A percentile compares a stretch with the other conserved stretches of the same genome.
Conservation (phyloP, 2,113 vertebrate genomes). For the Cryptoleucopteryx plumbea region DNA sequence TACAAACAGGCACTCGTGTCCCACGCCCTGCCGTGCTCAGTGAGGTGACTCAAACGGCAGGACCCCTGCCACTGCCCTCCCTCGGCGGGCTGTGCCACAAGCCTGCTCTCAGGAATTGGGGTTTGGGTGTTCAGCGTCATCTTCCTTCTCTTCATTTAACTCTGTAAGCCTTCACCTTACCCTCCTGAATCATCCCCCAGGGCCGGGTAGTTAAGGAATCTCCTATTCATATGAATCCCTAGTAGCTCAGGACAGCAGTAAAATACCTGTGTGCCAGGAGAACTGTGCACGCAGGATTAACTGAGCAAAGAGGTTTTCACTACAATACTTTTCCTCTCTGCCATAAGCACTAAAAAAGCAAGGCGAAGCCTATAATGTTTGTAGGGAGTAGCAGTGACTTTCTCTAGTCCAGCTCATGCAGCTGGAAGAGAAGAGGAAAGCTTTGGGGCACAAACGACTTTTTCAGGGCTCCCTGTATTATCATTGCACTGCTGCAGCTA, state of each 20-base stretch:
- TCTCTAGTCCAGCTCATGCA: neutral
- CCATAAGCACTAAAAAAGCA: neutral
- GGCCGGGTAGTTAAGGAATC: neutral
- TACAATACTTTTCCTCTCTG: neutral
- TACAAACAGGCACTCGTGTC: neutral
- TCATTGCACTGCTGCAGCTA: neutral
- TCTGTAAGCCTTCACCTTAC: neutral
- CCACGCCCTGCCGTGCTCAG: accelerated
- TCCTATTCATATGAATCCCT: neutral
- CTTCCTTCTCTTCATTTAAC: neutral
- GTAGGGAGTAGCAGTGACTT: neutral
- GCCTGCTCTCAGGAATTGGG: neutral
- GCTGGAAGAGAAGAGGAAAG: neutral
- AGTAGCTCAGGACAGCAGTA: neutral
- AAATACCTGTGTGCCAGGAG: neutral
- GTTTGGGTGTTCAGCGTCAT: neutral
- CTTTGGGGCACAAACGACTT: neutral
- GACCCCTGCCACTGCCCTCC: neutral
- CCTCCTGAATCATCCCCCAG: neutral
- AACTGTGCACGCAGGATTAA: neutral
- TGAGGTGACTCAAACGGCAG: neutral
- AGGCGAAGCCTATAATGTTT: neutral
- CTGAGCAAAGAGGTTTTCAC: neutral
- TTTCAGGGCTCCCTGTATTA: neutral
- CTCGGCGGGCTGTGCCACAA: neutral